phyloP scores from a whole-genome alignment of 2,888 invertebrate species.

The Morpho achilles region DNA sequence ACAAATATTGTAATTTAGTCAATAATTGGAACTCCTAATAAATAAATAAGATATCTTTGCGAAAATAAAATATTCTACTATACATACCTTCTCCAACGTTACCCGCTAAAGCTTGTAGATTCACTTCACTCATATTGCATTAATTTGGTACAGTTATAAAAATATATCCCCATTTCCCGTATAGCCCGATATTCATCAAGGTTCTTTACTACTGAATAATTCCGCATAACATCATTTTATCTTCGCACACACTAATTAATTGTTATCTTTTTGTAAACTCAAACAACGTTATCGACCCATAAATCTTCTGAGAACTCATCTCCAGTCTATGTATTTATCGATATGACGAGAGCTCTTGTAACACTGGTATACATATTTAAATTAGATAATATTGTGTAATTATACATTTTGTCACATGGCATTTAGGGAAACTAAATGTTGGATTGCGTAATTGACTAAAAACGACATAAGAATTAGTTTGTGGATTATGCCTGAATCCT shows the following conservation, averaged over 20 bases:
- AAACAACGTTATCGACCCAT: neutral
- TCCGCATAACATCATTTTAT: neutral
- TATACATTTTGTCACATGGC: neutral
- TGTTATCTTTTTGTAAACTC: constrained; percentile 4
- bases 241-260: neutral
- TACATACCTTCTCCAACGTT: neutral
- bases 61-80: no score
- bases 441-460: no score
- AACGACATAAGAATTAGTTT: no score
- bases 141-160: neutral
- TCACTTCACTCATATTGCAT: constrained; percentile 42
- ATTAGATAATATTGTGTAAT: neutral
- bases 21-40: no score
- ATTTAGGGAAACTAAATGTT: no score
- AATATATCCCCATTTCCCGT: neutral
- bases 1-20: no score
- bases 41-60: no score
- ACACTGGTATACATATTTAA: neutral
- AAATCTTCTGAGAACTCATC: neutral
- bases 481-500: no score
- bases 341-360: neutral
- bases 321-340: neutral
- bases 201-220: constrained; percentile 1
- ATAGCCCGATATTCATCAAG: neutral
- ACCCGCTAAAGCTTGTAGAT: constrained; percentile 33